Evolutionary conservation across 2,888 invertebrate genomes (phyloP), one percentile per base, ranked within the genome.

Genomic region (Tenthredo livida): DNA sequence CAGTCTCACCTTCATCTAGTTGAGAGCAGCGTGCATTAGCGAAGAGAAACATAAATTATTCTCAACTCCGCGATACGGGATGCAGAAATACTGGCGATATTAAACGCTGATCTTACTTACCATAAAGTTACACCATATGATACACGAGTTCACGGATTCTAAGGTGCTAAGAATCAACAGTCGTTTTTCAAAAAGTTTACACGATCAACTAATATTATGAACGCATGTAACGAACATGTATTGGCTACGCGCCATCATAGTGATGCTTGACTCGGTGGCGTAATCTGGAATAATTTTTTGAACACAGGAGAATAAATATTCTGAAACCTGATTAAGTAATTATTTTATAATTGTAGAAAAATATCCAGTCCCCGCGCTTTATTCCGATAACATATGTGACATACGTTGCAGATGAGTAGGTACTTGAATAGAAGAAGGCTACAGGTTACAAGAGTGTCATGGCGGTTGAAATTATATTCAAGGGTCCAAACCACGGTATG

Each of bases 41-140:
- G 78, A 61, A 80, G 58, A 61, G 78, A 61, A 80, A 80, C 78
- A 80, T 80, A 80, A 80, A 80, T 80, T 80, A 80, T 80, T 61
- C 40, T 1, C n/a, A 80, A 58, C 61, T 37, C 21, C 29, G 61
- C 61, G 78, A 80, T 80, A 58, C 40, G 77, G n/a, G 40, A 50
- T 54, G 33, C n/a, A n/a, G 50, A 77, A 54, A 40, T 40, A 80
- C 80, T 25, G 17, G 21, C 29, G 80, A 80, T 80, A 80, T 80
- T 61, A 40, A 50, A 80, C 77, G 3, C 29, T n/a, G 29, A 77
- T 77, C 43, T 72, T 43, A 12, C 47, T 50, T n/a, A 9, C 54
- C n/a, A 54, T 54, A 54, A 43, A 54, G 29, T 50, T 54, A 29
- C 33, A 54, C 10, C 72, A n/a, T n/a, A n/a, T n/a, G 25, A n/a